Evolutionary conservation across 2,888 invertebrate species (phyloP).

Genomic region (Pristionchus japonicus): DNA sequence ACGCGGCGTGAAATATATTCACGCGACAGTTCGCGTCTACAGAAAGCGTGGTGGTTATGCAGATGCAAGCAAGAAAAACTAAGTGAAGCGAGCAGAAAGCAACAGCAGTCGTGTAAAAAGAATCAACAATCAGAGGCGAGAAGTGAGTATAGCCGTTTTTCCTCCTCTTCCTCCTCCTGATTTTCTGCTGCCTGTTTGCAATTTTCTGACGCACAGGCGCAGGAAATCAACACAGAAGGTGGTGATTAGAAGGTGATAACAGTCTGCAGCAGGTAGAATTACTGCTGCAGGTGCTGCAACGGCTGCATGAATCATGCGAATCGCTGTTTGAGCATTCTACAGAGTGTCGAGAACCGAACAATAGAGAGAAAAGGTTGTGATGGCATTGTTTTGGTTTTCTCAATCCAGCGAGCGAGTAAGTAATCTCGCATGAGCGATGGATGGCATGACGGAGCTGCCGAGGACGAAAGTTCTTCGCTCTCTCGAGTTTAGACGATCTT

Average conservation of each 20-base stretch:
- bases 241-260: background rate
- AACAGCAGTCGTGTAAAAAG: background rate
- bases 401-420: background rate
- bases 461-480: background rate
- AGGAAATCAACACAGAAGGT: background rate
- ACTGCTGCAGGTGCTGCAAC: background rate
- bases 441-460: background rate
- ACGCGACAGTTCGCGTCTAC: background rate
- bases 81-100: background rate
- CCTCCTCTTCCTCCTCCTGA: too few relatives aligned
- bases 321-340: too few relatives aligned
- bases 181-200: background rate
- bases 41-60: background rate
- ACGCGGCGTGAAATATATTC: background rate
- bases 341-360: background rate
- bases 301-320: background rate
- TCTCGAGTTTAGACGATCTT: background rate
- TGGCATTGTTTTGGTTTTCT: background rate
- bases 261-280: background rate
- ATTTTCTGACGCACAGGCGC: background rate
- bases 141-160: background rate
- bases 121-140: background rate
- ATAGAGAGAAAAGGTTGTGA: background rate
- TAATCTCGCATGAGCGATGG: slow-evolving; percentile 2
- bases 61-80: background rate